A percentile compares a stretch with the other conserved stretches of the same genome.
Conservation (phyloP, 92 coral and sea anemone species). For the Nematostella vectensis region DNA sequence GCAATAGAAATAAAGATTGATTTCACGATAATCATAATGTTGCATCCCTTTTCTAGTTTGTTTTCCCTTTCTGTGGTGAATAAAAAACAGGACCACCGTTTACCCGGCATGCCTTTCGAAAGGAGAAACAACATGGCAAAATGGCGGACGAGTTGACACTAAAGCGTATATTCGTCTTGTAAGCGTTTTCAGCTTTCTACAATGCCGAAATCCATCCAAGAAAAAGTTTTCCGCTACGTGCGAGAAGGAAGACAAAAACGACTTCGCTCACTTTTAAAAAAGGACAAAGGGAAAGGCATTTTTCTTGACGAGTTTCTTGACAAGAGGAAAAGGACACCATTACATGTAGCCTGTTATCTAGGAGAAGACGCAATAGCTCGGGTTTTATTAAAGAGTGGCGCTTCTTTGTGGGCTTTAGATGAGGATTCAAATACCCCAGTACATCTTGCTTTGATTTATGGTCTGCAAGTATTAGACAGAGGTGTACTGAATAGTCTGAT, state of each 20-base stretch:
- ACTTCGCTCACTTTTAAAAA: constrained; percentile 56
- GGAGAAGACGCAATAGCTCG: constrained; percentile 72
- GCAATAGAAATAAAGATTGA: too few relatives aligned
- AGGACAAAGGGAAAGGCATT: constrained; percentile 24
- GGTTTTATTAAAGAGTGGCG: constrained; percentile 61
- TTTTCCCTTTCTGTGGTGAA: too few relatives aligned
- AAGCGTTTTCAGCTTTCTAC: too few relatives aligned
- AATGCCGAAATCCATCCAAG: constrained; percentile 46
- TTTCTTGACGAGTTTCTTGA: constrained; percentile 43
- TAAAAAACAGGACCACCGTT: too few relatives aligned
- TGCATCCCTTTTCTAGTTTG: too few relatives aligned
- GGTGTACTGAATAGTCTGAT: constrained; percentile 46
- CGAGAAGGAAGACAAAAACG: constrained; percentile 66
- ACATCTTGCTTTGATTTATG: constrained; percentile 72
- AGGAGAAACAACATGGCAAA: too few relatives aligned
- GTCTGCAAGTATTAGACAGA: constrained; percentile 39
- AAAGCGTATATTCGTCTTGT: too few relatives aligned
- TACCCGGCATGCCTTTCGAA: too few relatives aligned
- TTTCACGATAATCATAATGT: too few relatives aligned
- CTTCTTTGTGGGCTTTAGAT: constrained; percentile 48
- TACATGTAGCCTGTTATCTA: constrained; percentile 77
- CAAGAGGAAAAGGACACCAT: constrained; percentile 42
- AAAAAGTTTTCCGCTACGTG: constrained; percentile 66
- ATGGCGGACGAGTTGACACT: too few relatives aligned
- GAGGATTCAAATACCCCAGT: constrained; percentile 64